Base-by-base conservation (phyloP, 2,113 vertebrate genomes). In the Seriola aureovittata region DNA sequence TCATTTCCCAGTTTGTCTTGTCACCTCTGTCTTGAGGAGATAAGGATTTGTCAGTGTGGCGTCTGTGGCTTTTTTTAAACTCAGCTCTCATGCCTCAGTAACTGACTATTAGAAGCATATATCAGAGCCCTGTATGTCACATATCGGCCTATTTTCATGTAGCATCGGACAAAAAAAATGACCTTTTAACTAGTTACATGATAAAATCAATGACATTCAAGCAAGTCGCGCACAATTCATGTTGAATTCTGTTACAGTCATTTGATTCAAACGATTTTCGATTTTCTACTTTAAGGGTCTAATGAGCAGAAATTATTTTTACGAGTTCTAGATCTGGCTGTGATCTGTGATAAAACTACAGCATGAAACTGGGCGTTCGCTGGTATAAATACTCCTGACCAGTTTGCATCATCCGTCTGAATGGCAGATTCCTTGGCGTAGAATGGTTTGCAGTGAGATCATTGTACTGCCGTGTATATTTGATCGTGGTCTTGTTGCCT, bases 391-490 rank as follows among this genome's bases (percentile, higher is more conserved):
- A 48, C 66, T 38, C 54, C 25, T 17, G 21, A 32, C 4, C 10
- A 12, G 52, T 66, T 84, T 74, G 60, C 78, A 38, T 87, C 81
- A 69, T 50, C 69, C 19, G 7, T 76, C 42, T 55, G 36, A 54
- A 17, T 57, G 21, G n/a, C 48, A 8, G 29, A 42, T 29, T 46
- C 55, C 42, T 5, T 2, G 11, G 25, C 1, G 40, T 6, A 1
- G n/a, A 17, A 54, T 10, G 10, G 19, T 50, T 23, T 54, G 11
- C 63, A 32, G 65, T 76, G 80, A 82, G 81, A 5, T 66, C 54
- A 60, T 29, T 36, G 34, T 57, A 4, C 1, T 3, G 46, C 64
- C 2, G 77, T 42, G 5, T 34, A 8, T 19, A 50, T 68, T 32
- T 14, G 64, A 66, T 75, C 63, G 3, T 0, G 8, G 60, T 32